These are phyloP conservation scores for Anolis apletophallus DNA, from an alignment of 2,797 vertebrate genomes.

Conservation along the genomic window DNA sequence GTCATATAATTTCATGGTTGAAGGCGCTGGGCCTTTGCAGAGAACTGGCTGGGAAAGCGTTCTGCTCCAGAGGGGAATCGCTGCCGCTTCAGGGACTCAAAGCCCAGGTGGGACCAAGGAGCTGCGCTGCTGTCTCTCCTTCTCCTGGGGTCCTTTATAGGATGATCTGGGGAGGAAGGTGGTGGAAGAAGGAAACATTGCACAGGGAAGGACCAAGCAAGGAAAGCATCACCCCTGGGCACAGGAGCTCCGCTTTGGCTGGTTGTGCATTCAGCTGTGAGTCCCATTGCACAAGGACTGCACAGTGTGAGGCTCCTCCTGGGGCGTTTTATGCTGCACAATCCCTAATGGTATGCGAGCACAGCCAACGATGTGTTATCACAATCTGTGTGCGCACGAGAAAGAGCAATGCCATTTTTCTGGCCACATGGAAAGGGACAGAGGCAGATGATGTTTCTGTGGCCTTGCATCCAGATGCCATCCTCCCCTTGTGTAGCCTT, in stretches of 20 bases:
- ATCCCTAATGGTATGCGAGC: too few relatives aligned
- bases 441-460: background rate
- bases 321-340: too few relatives aligned
- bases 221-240: background rate
- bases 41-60: conserved; percentile 51
- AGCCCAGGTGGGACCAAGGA: background rate
- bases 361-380: too few relatives aligned
- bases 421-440: too few relatives aligned
- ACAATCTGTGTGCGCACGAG: too few relatives aligned
- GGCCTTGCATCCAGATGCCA: too few relatives aligned
- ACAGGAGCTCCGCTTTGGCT: too few relatives aligned
- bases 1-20: conserved; percentile 73
- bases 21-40: conserved; percentile 58
- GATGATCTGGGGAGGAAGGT: background rate
- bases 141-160: background rate
- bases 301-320: too few relatives aligned
- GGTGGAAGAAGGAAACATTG: background rate
- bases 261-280: too few relatives aligned
- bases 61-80: conserved; percentile 44
- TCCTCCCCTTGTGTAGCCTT: too few relatives aligned
- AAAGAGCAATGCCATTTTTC: too few relatives aligned
- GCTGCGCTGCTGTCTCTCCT: background rate
- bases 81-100: accelerated
- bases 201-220: background rate
- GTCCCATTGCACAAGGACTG: too few relatives aligned